Evolutionary conservation across 2,888 invertebrate species (phyloP), one percentile per base, ranked within the genome.

Genomic region (Drosophila mercatorum): DNA sequence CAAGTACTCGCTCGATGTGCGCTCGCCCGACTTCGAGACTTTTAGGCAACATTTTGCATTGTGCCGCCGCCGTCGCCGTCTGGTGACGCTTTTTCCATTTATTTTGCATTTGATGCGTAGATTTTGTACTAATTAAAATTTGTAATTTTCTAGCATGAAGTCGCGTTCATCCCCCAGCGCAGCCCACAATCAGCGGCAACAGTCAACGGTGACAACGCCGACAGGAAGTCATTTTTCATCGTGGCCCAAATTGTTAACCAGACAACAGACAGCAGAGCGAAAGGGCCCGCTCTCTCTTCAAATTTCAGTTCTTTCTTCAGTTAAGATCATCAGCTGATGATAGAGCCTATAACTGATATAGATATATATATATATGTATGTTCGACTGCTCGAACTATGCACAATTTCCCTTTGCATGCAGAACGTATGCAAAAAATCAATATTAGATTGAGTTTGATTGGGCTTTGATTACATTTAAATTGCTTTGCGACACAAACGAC

Each of bases 51-150:
- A 57, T 57, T 62, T 71, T 71, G 58, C 68, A 67, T 72, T 74
- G 75, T 72, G 76, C 59, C 52, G 71, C 77, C 56, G 57, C 76
- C 77, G 28, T 3, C 28, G 71, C 77, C 56, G 57, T 72, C 77
- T 76, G 77, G 47, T 58, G 53, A 52, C 70, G 41, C 34, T 69
- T 59, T 56, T 55, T 49, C 46, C 28, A 69, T 73, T 77, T 71
- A 47, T 71, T 62, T 71, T 36, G 72, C 77, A 62, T 52, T 58
- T 62, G 77, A 58, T 53, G 72, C 73, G 72, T 74, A 56, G 78
- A 77, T 71, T 77, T 74, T 64, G 73, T 74, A 72, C 72, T 72
- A 77, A 74, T 77, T 74, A 72, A 74, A 74, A 74, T 72, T 57
- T 57, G 46, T 65, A 77, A 74, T 72, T 72, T 75, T 46, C 49